Evolutionary conservation across 2,888 invertebrate species (phyloP).

Genomic region (Trileptium ribeirensis): DNA sequence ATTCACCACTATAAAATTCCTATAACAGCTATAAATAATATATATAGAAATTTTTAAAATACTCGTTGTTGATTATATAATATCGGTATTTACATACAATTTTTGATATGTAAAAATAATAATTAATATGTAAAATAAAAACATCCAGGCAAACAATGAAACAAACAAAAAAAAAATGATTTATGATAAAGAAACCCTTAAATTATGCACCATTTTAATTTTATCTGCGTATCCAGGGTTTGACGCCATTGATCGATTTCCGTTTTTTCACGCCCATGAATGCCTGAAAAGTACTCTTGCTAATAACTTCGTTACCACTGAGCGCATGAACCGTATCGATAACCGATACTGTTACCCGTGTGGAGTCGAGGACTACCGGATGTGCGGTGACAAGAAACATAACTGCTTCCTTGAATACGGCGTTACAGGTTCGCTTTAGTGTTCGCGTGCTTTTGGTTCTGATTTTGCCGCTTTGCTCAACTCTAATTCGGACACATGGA

Average conservation of each 20-base stretch:
- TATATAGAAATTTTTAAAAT: too few species aligned
- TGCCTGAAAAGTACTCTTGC: too few species aligned
- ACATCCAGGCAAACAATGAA: too few species aligned
- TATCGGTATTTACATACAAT: too few species aligned
- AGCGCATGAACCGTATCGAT: conserved; percentile 46
- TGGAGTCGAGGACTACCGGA: conserved; percentile 50
- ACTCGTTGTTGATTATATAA: too few species aligned
- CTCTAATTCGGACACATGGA: conserved; percentile 53
- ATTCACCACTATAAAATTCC: too few species aligned
- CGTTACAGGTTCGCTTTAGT: conserved; percentile 38
- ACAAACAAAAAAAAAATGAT: too few species aligned
- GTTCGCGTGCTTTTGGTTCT: conserved; percentile 48
- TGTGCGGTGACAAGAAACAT: conserved; percentile 50
- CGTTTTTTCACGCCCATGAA: conserved; percentile 51
- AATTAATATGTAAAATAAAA: too few species aligned
- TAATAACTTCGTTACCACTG: conserved; percentile 53
- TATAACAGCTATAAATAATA: too few species aligned
- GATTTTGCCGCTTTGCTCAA: conserved; percentile 47
- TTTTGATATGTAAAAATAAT: too few species aligned
- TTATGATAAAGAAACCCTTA: too few species aligned
- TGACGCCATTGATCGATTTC: conserved; percentile 53
- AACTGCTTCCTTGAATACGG: conserved; percentile 41
- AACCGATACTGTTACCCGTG: conserved; percentile 51
- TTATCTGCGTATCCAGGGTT: conserved; percentile 50
- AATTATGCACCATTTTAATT: conserved; percentile 48